A percentile compares a stretch with the other conserved stretches of the same genome.
Evolutionary conservation across 2,113 vertebrate genomes (phyloP).

Genomic region (Strix uralensis): DNA sequence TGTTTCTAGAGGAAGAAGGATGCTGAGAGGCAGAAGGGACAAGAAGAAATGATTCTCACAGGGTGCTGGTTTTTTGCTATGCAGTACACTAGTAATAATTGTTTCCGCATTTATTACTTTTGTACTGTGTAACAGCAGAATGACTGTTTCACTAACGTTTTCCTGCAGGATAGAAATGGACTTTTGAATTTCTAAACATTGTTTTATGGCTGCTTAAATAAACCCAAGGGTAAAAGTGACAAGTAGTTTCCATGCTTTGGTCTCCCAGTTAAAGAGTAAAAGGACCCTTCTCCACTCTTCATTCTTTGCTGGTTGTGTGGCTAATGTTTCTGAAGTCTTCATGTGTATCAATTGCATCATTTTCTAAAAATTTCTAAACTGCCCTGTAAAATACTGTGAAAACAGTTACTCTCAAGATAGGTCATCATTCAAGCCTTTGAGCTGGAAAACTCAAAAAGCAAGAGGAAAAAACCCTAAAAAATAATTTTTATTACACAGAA

Average conservation of each 20-base stretch:
- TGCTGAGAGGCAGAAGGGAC: neutral
- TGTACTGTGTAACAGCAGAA: neutral
- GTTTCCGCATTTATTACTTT: neutral
- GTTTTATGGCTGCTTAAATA: neutral
- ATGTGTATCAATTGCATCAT: neutral
- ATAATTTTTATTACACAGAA: neutral
- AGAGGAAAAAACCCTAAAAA: neutral
- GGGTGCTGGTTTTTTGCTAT: fast-evolving
- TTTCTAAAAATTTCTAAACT: neutral
- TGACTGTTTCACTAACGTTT: neutral
- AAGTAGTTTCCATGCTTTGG: neutral
- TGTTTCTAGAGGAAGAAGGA: neutral
- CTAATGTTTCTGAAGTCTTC: neutral
- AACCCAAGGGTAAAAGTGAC: neutral
- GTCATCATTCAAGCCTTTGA: neutral
- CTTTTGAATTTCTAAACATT: neutral
- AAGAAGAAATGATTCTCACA: neutral
- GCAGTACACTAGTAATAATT: neutral
- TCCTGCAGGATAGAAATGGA: neutral
- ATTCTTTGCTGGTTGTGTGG: neutral
- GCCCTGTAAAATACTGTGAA: neutral
- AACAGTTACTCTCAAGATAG: neutral
- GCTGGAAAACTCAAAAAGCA: neutral
- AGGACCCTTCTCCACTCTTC: neutral
- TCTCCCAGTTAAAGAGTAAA: neutral